phyloP scores from a whole-genome alignment of 2,888 invertebrate genomes.

The Gryllus longicercus region DNA sequence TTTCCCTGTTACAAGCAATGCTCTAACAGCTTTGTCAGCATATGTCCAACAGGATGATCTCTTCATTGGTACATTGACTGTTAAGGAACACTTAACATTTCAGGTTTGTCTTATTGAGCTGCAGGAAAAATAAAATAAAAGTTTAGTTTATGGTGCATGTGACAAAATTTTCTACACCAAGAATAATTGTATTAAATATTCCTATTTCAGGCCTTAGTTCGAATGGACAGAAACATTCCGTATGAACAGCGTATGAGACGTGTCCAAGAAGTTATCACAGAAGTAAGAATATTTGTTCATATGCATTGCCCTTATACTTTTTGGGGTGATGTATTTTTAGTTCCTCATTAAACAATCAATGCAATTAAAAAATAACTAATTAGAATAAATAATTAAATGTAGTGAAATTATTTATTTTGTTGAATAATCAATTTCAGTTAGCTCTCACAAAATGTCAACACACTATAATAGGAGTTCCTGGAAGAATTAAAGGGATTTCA shows the following conservation, averaged over 20 bases:
- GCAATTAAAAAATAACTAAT: neutral
- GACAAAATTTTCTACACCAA: too few relatives aligned
- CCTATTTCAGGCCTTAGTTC: slow-evolving; percentile 64
- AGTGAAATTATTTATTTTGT: neutral
- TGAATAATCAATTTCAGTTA: slow-evolving; percentile 52
- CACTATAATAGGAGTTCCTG: slow-evolving; percentile 85
- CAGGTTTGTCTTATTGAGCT: slow-evolving; percentile 55
- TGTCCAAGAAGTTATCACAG: slow-evolving; percentile 82
- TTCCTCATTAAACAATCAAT: neutral
- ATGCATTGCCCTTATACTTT: neutral
- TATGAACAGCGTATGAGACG: slow-evolving; percentile 69
- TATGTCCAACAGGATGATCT: slow-evolving; percentile 94
- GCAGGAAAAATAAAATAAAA: too few relatives aligned
- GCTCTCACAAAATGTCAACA: slow-evolving; percentile 86
- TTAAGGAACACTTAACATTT: slow-evolving; percentile 83
- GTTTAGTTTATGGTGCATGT: too few relatives aligned
- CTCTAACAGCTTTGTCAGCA: slow-evolving; percentile 73
- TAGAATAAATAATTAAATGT: neutral
- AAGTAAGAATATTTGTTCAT: slow-evolving; percentile 53
- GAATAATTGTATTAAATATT: too few relatives aligned
- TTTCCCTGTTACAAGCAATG: slow-evolving; percentile 62
- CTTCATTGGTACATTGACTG: slow-evolving; percentile 86
- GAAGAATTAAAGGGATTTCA: slow-evolving; percentile 84
- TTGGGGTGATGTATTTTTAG: neutral
- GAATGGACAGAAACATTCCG: slow-evolving; percentile 77